Evolutionary conservation across 2,888 invertebrate species (phyloP), one percentile per base, ranked within the genome.

Genomic region (Falcaria lacertinaria): DNA sequence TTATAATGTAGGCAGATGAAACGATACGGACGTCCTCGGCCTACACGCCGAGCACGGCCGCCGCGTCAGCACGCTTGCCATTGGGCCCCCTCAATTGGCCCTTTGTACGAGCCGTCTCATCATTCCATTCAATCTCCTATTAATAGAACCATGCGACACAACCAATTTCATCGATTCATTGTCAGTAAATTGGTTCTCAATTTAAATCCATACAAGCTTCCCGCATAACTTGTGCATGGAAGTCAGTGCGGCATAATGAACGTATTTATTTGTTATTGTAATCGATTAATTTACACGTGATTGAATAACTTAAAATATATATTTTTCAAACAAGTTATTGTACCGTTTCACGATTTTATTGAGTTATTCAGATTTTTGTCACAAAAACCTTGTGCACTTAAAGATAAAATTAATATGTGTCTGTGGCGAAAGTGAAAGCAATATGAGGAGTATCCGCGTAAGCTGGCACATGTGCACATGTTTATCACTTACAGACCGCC

Each of bases 21-120:
- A 11, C 40, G 44, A 51, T 43, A 47, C 50, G 43, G 46, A 45
- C 44, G 48, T 41, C 34, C 17, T 35, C 35, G 35, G 39, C 40
- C 48, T 51, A 49, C 22, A 22, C 46, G 51, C 56, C 55, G 47
- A 46, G 52, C 56, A 51, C 53, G 51, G 11, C 11, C 60, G 58
- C 59, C 52, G 60, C 60, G 60, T 62, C 62, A 63, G 57, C 60
- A 47, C 45, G 54, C 60, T 62, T 52, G 64, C 65, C 55, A 75
- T 75, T 76, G 72, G 76, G 37, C 37, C 15, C 60, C 54, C 60
- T 78, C 85, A 85, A 86, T 86, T 85, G 85, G 60, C 71, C 65
- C 80, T 78, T 80, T 80, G 80, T 80, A 54, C 53, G 48, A 48
- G 72, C 70, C 71, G 64, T 63, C 64, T 69, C 70, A 64, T 68